Evolutionary conservation across 1,140 invertebrate genomes (phyloP), one percentile per base, ranked within the genome.

Genomic region (Aphaenogaster rudis): DNA sequence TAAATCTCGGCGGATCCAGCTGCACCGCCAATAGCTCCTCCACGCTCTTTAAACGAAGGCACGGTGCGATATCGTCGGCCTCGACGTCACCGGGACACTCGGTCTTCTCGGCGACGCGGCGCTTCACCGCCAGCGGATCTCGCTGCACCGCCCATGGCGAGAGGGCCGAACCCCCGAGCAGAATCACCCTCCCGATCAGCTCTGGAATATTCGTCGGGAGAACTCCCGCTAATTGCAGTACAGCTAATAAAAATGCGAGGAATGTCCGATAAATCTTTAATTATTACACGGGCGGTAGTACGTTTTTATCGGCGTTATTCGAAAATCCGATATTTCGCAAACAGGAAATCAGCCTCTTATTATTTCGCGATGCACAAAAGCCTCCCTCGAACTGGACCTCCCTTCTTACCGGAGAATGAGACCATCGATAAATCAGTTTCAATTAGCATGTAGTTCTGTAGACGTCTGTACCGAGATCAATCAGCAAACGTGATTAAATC

Each of bases 91-190:
- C 97, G 91, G 97, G 97, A 93, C 98, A 98, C 9, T 96, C 96
- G 1, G 97, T 97, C 90, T 98, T 97, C 90, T 98, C 97, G 15
- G 97, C 97, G 21, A 98, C 97, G 92, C 97, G 97, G 92, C 97
- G 96, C 95, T 98, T 98, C 89, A 98, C 97, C 74, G 96, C 96
- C 28, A 98, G 95, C 15, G 98, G 98, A 93, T 99, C 98, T 87
- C 97, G 96, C 94, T 99, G 98, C 88, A 99, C 96, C 63, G 99
- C 99, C 99, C 98, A 99, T 17, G 98, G 98, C 92, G 98, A 98
- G 82, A 99, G 96, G 15, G 98, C 98, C n/a, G 99, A 99, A 15
- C 99, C 99, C 91, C 98, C 99, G 94, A 99, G 97, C 71, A 99
- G 96, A 90, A 99, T 97, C 36, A 98, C 98, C 87, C 98, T 97